Conservation (phyloP, 2,888 invertebrate genomes). For the Drosophila borborema region DNA sequence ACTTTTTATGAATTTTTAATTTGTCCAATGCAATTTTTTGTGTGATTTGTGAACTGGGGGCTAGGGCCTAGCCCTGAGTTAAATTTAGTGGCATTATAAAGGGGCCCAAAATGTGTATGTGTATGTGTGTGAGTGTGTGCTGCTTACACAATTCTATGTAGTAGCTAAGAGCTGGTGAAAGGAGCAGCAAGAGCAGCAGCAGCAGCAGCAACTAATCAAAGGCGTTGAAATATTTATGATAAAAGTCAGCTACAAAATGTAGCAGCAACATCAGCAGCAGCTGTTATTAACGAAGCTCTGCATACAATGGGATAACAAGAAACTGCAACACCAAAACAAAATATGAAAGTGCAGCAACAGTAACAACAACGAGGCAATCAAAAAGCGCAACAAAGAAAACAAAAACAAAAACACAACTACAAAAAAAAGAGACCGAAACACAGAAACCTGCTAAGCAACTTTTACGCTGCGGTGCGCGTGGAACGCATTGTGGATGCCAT, state of each 20-base stretch:
- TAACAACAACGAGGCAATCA: constrained; percentile 15
- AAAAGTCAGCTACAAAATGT: constrained; percentile 60
- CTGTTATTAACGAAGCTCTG: constrained; percentile 18
- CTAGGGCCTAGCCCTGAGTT: constrained; percentile 11
- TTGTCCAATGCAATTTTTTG: constrained; percentile 64
- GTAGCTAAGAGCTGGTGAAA: constrained; percentile 55
- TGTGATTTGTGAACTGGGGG: constrained; percentile 56
- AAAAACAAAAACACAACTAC: constrained; percentile 3
- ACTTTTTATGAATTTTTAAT: constrained; percentile 74
- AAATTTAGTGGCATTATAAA: constrained; percentile 11
- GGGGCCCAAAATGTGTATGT: not conserved
- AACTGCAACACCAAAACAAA: constrained; percentile 44
- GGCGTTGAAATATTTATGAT: constrained; percentile 76
- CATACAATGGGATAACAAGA: constrained; percentile 45
- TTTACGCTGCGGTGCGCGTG: constrained; percentile 58
- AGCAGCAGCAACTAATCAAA: constrained; percentile 48
- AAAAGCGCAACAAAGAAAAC: constrained; percentile 38
- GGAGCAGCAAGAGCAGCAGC: constrained; percentile 38
- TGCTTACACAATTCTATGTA: constrained; percentile 55
- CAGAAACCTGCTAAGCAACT: constrained; percentile 68
- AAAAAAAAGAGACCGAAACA: constrained; percentile 17
- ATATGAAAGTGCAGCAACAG: constrained; percentile 73
- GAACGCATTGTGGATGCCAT: constrained; percentile 73
- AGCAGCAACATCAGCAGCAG: constrained; percentile 24
- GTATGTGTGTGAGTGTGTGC: constrained; percentile 32